Evolutionary conservation across 2,113 vertebrate genomes (phyloP).

Genomic region (Seriola dumerili): DNA sequence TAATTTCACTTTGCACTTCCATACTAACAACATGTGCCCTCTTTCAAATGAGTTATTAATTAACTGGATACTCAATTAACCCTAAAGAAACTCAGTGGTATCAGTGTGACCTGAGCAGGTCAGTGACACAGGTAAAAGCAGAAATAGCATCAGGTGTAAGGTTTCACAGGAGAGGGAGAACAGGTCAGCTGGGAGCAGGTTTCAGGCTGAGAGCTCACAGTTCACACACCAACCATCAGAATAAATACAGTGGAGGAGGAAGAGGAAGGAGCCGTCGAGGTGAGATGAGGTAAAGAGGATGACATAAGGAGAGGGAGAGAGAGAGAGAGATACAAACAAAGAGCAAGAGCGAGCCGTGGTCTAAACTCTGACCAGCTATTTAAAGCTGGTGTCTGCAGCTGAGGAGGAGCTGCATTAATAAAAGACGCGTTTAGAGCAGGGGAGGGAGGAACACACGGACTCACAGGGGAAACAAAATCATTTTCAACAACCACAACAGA

Average conservation of each 20-base stretch:
- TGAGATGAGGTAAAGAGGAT: constrained; percentile 25
- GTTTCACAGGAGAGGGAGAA: constrained; percentile 42
- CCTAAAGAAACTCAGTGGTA: neutral
- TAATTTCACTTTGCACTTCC: neutral
- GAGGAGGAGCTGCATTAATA: constrained; percentile 66
- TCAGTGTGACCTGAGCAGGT: constrained; percentile 25
- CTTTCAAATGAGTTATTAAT: neutral
- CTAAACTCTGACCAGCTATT: constrained; percentile 69
- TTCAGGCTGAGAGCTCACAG: constrained; percentile 28
- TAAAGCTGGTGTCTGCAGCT: constrained; percentile 71
- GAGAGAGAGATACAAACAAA: constrained; percentile 19
- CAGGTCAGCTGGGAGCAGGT: constrained; percentile 17
- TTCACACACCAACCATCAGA: constrained; percentile 37
- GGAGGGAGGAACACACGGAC: constrained; percentile 18
- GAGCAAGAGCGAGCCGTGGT: constrained; percentile 47
- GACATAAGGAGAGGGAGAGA: neutral
- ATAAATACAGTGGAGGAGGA: constrained; percentile 26
- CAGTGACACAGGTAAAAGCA: constrained; percentile 51
- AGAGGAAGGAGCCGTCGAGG: neutral
- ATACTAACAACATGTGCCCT: neutral
- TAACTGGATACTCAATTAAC: neutral
- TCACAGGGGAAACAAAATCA: constrained; percentile 10
- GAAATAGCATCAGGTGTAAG: constrained; percentile 47
- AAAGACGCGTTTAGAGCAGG: constrained; percentile 70
- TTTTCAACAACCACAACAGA: constrained; percentile 40